Base-by-base conservation (phyloP, 2,113 vertebrate species). In the Octodon degus region DNA sequence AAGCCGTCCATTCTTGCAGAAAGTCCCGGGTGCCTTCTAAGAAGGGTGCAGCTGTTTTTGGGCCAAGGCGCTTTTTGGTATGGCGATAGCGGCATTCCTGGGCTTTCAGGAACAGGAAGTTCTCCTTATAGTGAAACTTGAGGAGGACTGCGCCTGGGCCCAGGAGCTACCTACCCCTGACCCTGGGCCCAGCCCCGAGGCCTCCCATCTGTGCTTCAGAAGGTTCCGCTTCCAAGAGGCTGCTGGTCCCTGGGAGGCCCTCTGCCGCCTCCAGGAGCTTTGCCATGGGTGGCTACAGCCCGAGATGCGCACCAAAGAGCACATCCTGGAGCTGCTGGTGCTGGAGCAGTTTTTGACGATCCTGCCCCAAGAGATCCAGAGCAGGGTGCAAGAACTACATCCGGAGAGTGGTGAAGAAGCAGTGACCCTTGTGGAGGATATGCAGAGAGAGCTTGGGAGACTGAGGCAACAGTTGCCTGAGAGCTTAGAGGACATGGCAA, bases 91-190 rank as follows among this genome's bases (percentile, higher is more conserved):
- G 77, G 89, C 96, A 58, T 96, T 40, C 47, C 67, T 74, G 7
- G 82, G 62, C 62, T 93, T 87, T 72, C 97, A 96, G 93, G 96
- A 98, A 81, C 96, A 50, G 43, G 97, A 97, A 90, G 97, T 97
- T 72, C 97, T 98, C 43, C 86, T 98, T 37, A 97, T 97, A 53
- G 97, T 98, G 79, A 98, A 98, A 55, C 91, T 98, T 62, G 98
- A 98, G 55, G 98, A 98, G n/a, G 98, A 98, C 87, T 95, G 96
- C 63, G 81, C 96, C 55, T 98, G 98, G 98, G 97, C 93, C 82
- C 97, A 97, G 90, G 97, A 98, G 89, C 79, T 89, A 55, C 82
- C 96, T 13, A 81, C 70, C 5, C 86, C 95, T 0, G 96, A 96
- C 34, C 86, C 96, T 1, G 94, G 88, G 30, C 96, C 95, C 13